These are phyloP conservation scores for Sitodiplosis mosellana DNA, from an alignment of 1,140 invertebrate genomes.

Conservation along the genomic window DNA sequence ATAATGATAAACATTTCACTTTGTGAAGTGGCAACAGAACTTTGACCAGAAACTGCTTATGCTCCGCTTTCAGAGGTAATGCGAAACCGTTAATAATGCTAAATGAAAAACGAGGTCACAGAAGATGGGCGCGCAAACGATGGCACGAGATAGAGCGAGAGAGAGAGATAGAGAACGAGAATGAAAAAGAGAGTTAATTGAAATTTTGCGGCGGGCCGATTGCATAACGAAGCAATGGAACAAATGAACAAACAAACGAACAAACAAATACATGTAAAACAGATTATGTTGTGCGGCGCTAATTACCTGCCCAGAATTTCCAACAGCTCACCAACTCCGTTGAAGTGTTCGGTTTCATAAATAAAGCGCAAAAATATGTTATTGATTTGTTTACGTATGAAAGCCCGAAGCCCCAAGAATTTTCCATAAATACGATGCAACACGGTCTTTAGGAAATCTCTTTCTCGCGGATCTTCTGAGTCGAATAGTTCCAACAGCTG, in stretches of 20 bases:
- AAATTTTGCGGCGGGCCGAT: background rate
- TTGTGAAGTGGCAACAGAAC: conserved; percentile 96
- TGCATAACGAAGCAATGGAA: background rate
- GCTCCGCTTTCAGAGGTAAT: conserved; percentile 88
- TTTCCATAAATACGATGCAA: conserved; percentile 99
- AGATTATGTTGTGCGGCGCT: background rate
- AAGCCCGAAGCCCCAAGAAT: conserved; percentile 93
- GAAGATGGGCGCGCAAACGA: no score
- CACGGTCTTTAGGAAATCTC: conserved; percentile 98
- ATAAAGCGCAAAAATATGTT: conserved; percentile 98
- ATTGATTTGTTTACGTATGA: conserved; percentile 99
- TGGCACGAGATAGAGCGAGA: background rate
- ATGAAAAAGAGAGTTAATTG: background rate
- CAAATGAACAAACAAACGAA: background rate
- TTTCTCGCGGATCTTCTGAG: conserved; percentile 95
- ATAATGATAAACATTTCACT: conserved; percentile 82
- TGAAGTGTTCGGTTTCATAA: conserved; percentile 99
- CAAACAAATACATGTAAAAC: background rate
- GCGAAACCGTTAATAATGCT: conserved; percentile 99
- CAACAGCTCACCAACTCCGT: conserved; percentile 93
- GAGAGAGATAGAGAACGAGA: background rate
- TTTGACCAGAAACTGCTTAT: conserved; percentile 96
- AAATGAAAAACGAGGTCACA: conserved; percentile 13
- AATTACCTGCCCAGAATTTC: conserved; percentile 85
- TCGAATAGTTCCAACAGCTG: conserved; percentile 96